These are phyloP conservation scores for Osedax frankpressi DNA, from an alignment of 2,888 invertebrate genomes.

Conservation along the genomic window DNA sequence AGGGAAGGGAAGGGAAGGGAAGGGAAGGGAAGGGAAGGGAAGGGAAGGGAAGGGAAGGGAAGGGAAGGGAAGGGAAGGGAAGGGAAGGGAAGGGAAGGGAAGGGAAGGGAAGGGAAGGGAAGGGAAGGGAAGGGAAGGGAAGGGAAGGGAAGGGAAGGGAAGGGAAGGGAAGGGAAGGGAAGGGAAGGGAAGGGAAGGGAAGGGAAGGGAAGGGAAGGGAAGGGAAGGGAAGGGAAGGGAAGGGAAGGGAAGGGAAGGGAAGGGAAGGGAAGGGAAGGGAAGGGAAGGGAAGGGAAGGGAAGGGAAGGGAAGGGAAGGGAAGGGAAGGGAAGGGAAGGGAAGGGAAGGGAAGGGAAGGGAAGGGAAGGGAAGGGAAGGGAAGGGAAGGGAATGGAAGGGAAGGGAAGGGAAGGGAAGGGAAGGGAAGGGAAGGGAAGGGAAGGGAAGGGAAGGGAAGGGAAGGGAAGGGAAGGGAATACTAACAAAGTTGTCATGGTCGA, in stretches of 20 bases:
- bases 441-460: background rate
- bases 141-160: background rate
- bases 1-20: background rate
- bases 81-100: background rate
- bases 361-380: background rate
- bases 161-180: background rate
- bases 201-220: background rate
- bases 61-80: background rate
- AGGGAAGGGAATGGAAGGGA: background rate
- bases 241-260: background rate
- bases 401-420: background rate
- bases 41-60: background rate
- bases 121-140: background rate
- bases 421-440: background rate
- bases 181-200: background rate
- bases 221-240: background rate
- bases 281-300: background rate
- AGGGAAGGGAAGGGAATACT: slow-evolving; percentile 27
- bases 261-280: background rate
- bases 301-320: background rate
- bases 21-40: background rate
- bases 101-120: background rate
- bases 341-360: background rate
- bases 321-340: background rate
- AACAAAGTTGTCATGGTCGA: slow-evolving; percentile 48